Base-by-base conservation (phyloP, 2,797 vertebrate species). In the Lacerta viridis region DNA sequence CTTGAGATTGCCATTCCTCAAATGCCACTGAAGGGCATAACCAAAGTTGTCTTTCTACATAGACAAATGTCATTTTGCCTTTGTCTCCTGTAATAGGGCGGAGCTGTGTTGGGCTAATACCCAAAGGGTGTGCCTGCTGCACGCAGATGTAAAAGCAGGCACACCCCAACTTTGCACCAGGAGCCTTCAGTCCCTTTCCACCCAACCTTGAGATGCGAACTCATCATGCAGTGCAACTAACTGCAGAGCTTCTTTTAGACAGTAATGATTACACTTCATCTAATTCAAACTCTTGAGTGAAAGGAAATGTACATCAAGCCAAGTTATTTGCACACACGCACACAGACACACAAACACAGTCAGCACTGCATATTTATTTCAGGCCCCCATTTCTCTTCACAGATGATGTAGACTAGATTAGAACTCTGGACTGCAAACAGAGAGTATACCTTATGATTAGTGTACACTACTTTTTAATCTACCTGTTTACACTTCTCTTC, bases 401-500 rank as follows among this genome's bases (percentile, higher is more conserved):
- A 92, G 86, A 88, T 74, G 86, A 88, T 74, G 88, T 89, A 75
- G 84, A 87, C 87, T 87, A 79, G 74, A 91, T 88, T 95, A 96
- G 93, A 86, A 94, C 83, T 89, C 88, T 92, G 92, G 90, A 95
- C 88, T 87, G 92, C 95, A 96, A 95, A 95, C 95, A 91, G 1
- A 39, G 91, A 91, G 66, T 89, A 33, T 78, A 61, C 88, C 92
- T 95, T 92, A 92, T 94, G 95, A 95, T 97, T 96, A 97, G 95
- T 94, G 92, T 91, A 95, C 88, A 91, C 59, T 18, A 89, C 86
- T 95, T 94, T 91, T 64, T 88, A 87, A 90, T 97, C 98, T 99
- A 99, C 98, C 98, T 99, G 98, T 98, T 99, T 99, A 97, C 98
- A 98, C 95, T 98, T 98, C 91, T 99, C 98, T 96, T 99, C 98